These are phyloP conservation scores for Drosophila maculinotata DNA, from an alignment of 2,888 invertebrate species.

Conservation along the genomic window DNA sequence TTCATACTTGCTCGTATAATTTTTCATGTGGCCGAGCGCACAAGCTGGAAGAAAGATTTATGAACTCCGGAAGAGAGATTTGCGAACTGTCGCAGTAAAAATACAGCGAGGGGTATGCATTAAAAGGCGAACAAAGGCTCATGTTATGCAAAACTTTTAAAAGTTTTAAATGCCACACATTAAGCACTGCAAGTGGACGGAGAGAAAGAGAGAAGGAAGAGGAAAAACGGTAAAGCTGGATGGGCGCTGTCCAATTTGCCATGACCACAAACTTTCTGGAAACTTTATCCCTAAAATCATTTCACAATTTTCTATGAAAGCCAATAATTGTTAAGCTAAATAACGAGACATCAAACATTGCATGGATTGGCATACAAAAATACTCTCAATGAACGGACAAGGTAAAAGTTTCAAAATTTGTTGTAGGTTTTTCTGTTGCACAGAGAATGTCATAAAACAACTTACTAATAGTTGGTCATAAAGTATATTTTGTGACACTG, in stretches of 20 bases:
- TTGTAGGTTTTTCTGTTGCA: not conserved
- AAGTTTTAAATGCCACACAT: conserved; percentile 50
- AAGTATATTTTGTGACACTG: too few species aligned
- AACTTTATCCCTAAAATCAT: conserved; percentile 35
- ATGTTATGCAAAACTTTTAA: conserved; percentile 50
- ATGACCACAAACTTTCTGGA: conserved; percentile 40
- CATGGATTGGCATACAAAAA: conserved; percentile 10
- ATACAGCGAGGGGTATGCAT: not conserved
- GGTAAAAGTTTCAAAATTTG: not conserved
- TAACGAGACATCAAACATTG: conserved; percentile 23
- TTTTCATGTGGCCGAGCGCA: conserved; percentile 63
- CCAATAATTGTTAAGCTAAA: conserved; percentile 28
- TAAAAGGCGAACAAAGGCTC: conserved; percentile 11
- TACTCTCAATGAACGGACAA: conserved; percentile 8
- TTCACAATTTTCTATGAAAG: conserved; percentile 15
- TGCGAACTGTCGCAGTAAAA: conserved; percentile 51
- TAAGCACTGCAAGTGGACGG: conserved; percentile 19
- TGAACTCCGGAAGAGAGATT: conserved; percentile 58
- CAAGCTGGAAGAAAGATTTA: conserved; percentile 66
- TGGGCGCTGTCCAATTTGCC: conserved; percentile 45
- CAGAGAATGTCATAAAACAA: not conserved
- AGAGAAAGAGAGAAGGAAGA: not conserved
- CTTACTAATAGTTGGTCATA: too few species aligned
- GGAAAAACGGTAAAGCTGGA: not conserved
- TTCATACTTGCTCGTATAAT: conserved; percentile 59